Evolutionary conservation across 2,113 vertebrate species (phyloP).

Genomic region (Notarius quadriscutis): DNA sequence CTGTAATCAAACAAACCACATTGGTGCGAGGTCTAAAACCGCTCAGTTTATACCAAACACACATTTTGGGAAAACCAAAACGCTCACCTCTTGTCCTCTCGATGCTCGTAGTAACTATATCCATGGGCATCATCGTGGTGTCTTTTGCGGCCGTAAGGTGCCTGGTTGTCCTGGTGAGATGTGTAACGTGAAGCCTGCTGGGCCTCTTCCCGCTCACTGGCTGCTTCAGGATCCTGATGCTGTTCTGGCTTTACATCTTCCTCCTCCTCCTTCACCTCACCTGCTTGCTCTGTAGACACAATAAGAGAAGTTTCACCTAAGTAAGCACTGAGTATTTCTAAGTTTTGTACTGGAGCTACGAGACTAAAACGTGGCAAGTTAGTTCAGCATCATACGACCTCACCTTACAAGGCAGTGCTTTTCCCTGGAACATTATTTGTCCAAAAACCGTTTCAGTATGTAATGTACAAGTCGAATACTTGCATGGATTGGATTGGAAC

Average conservation of each 20-base stretch:
- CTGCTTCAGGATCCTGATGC: not conserved
- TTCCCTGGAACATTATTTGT: not conserved
- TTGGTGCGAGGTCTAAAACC: not conserved
- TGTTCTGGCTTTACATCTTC: not conserved
- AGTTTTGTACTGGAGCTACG: not conserved
- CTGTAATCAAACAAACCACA: conserved; percentile 51
- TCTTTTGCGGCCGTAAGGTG: conserved; percentile 70
- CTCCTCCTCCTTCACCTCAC: conserved; percentile 24
- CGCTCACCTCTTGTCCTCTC: conserved; percentile 75
- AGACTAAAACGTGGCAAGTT: not conserved
- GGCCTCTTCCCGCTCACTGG: conserved; percentile 43
- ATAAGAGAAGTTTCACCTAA: not conserved
- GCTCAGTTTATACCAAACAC: too few species aligned
- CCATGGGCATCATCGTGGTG: conserved; percentile 73
- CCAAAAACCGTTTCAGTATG: not conserved
- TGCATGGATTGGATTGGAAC: not conserved
- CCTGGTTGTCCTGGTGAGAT: not conserved
- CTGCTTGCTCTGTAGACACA: conserved; percentile 5
- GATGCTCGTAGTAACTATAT: conserved; percentile 77
- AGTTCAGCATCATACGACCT: not conserved
- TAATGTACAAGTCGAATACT: not conserved
- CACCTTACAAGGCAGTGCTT: not conserved
- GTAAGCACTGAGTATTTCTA: not conserved
- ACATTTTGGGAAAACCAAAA: not conserved
- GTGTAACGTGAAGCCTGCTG: conserved; percentile 45